A percentile compares a stretch with the other conserved stretches of the same genome.
phyloP scores from a whole-genome alignment of 2,113 vertebrate species.

The Malaclemys terrapin region DNA sequence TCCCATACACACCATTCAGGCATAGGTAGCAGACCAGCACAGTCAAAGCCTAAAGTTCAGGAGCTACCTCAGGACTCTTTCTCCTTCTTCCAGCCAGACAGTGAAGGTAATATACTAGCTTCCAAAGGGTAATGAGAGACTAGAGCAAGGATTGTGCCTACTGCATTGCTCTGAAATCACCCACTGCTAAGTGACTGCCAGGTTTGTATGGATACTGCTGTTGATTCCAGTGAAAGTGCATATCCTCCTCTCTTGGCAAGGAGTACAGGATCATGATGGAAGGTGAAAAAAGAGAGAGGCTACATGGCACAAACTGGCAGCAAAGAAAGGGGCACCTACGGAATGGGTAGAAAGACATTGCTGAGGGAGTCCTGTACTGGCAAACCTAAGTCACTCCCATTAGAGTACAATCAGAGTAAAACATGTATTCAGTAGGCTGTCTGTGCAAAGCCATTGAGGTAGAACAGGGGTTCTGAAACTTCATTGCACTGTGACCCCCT shows the following conservation, averaged over 20 bases:
- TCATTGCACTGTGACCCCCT: too few species aligned
- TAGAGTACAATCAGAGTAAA: background rate
- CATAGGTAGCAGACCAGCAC: background rate
- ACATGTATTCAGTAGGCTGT: background rate
- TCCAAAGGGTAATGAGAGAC: constrained; percentile 1
- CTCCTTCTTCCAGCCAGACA: constrained; percentile 28
- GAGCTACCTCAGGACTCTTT: constrained; percentile 36
- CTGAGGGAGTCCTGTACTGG: rapidly evolving
- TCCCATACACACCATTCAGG: background rate
- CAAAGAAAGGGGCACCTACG: background rate
- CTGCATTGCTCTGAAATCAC: background rate
- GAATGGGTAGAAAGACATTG: background rate
- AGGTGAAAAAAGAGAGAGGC: background rate
- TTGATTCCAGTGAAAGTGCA: background rate
- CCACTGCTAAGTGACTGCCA: background rate
- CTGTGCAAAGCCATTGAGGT: background rate
- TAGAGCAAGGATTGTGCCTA: background rate
- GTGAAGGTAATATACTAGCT: background rate
- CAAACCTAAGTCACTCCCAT: background rate
- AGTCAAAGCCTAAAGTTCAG: constrained; percentile 10
- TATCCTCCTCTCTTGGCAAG: background rate
- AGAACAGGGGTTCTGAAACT: background rate
- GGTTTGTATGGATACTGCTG: background rate
- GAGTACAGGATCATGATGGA: background rate
- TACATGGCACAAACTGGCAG: background rate